Conservation (phyloP, 2,113 vertebrate genomes). For the Oncorhynchus masou region DNA sequence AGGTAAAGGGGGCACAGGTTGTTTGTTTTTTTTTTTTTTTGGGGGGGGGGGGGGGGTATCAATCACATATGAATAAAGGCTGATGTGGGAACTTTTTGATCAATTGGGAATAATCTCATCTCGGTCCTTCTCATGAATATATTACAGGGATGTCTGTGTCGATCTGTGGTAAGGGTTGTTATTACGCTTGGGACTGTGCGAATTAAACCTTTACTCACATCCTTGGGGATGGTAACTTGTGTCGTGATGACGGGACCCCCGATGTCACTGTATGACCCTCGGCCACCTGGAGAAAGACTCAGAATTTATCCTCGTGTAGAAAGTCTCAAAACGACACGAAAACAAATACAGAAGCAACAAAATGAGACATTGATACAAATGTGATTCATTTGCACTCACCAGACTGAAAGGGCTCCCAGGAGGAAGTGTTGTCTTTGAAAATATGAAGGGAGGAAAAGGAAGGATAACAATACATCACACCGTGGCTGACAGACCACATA, state of each 20-base stretch:
- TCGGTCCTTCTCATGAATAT: no score
- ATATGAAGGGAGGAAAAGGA: constrained; percentile 41
- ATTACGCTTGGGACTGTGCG: background rate
- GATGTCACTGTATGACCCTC: constrained; percentile 93
- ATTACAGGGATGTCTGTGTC: no score
- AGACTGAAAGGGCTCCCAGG: constrained; percentile 72
- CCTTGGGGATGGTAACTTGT: constrained; percentile 99
- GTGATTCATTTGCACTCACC: constrained; percentile 59
- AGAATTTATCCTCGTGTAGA: background rate
- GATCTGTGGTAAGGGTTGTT: background rate
- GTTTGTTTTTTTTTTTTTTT: no score
- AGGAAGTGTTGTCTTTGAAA: constrained; percentile 74
- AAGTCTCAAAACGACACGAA: background rate
- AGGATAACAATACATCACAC: constrained; percentile 35
- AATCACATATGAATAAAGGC: background rate
- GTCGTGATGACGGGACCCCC: constrained; percentile 97
- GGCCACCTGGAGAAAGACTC: constrained; percentile 68
- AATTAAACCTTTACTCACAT: constrained; percentile 76
- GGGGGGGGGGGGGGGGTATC: no score
- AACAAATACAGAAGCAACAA: constrained; percentile 6
- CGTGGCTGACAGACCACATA: constrained; percentile 17
- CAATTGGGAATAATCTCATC: no score
- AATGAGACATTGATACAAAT: constrained; percentile 17
- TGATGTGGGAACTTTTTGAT: background rate
- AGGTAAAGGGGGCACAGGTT: no score